A percentile compares a stretch with the other conserved stretches of the same genome.
phyloP scores from a whole-genome alignment of 2,797 vertebrate species.

The Semotilus atromaculatus region DNA sequence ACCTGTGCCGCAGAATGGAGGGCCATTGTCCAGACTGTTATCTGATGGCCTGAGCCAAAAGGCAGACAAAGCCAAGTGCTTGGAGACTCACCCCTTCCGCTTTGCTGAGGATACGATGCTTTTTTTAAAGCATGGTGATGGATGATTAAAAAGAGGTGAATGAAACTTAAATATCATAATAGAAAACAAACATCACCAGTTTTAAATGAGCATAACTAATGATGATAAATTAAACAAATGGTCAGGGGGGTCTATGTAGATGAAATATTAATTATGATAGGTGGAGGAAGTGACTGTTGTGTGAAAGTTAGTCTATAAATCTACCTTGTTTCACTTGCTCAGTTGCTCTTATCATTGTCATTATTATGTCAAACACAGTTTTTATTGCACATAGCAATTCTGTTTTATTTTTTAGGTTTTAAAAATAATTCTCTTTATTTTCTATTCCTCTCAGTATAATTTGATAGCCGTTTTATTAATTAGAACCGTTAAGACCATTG shows the following conservation, averaged over 20 bases:
- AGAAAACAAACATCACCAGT: conserved; percentile 7
- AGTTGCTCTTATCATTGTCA: neutral
- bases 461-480: neutral
- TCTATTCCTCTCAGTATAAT: neutral
- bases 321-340: neutral
- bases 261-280: neutral
- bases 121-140: conserved; percentile 58
- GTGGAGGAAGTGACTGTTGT: neutral
- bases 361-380: neutral
- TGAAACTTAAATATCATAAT: conserved; percentile 22
- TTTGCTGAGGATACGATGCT: conserved; percentile 57
- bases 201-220: neutral
- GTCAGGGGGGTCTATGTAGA: neutral
- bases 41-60: conserved; percentile 82
- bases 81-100: conserved; percentile 63
- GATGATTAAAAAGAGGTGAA: conserved; percentile 52
- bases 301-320: neutral
- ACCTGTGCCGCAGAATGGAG: conserved; percentile 77
- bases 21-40: conserved; percentile 84
- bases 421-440: no score
- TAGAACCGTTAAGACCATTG: neutral
- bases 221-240: neutral
- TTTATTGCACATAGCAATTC: neutral
- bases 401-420: neutral
- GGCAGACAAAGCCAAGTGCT: conserved; percentile 79